Percentiles rank a stretch among this genome's conserved stretches.
Conservation (phyloP, 2,888 invertebrate genomes). For the Ormia ochracea region DNA sequence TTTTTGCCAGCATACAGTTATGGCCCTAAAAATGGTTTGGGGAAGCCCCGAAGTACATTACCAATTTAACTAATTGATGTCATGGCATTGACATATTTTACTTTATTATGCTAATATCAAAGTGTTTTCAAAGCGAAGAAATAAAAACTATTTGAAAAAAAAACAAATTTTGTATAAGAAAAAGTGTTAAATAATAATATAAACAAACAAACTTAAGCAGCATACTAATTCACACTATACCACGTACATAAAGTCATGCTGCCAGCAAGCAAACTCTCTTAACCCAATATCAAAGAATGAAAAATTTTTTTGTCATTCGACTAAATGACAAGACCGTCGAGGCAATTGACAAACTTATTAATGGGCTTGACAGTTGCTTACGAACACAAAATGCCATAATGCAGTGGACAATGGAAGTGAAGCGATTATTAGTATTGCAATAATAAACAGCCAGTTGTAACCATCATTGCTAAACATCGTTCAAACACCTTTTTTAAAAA, state of each 20-base stretch:
- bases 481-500: slow-evolving; percentile 37
- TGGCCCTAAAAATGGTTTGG: slow-evolving; percentile 39
- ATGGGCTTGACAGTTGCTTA: slow-evolving; percentile 56
- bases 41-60: slow-evolving; percentile 53
- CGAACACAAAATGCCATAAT: slow-evolving; percentile 44
- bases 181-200: slow-evolving; percentile 56
- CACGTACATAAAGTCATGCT: slow-evolving; percentile 23
- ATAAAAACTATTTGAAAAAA: not conserved
- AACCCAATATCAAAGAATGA: not conserved
- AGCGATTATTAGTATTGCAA: not conserved
- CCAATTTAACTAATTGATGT: slow-evolving; percentile 67
- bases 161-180: slow-evolving; percentile 12
- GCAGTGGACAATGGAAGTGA: slow-evolving; percentile 3
- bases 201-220: slow-evolving; percentile 36
- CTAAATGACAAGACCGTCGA: slow-evolving; percentile 20
- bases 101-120: slow-evolving; percentile 45
- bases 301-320: slow-evolving; percentile 32
- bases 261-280: slow-evolving; percentile 10
- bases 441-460: not conserved
- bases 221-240: not conserved
- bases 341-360: slow-evolving; percentile 21
- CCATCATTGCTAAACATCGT: slow-evolving; percentile 33
- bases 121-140: not conserved
- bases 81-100: slow-evolving; percentile 73
- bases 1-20: not conserved